These are phyloP conservation scores for Pontoporia blainvillei DNA, from an alignment of 2,113 vertebrate genomes.

Conservation along the genomic window DNA sequence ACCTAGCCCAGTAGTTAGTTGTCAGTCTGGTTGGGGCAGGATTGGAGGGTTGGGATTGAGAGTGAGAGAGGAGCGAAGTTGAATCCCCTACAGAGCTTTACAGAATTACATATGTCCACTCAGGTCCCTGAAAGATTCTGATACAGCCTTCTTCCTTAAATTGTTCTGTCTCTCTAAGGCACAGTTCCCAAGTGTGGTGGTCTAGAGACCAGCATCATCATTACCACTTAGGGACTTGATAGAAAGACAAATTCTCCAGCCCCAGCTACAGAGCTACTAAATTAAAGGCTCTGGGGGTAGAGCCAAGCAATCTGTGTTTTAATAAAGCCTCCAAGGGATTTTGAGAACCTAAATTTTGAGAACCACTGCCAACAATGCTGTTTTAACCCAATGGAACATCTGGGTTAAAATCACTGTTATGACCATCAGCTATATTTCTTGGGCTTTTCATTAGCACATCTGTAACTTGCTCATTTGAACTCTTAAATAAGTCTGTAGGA, in stretches of 20 bases:
- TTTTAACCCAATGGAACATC: not conserved
- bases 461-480: not conserved
- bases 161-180: not conserved
- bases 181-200: not conserved
- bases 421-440: not conserved
- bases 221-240: not conserved
- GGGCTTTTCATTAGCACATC: not conserved
- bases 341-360: not conserved
- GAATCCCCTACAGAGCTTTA: not conserved
- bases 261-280: not conserved
- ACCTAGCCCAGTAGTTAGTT: not conserved
- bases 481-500: not conserved
- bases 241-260: not conserved
- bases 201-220: not conserved
- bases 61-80: not conserved
- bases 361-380: not conserved
- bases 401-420: not conserved
- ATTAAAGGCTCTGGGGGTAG: not conserved
- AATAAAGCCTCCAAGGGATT: rapidly evolving
- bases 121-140: not conserved
- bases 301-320: not conserved
- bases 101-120: not conserved
- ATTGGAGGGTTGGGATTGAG: not conserved
- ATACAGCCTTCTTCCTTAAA: not conserved
- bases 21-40: not conserved